Evolutionary conservation across 2,888 invertebrate species (phyloP), one percentile per base, ranked within the genome.

Genomic region (Cyaniris semiargus): DNA sequence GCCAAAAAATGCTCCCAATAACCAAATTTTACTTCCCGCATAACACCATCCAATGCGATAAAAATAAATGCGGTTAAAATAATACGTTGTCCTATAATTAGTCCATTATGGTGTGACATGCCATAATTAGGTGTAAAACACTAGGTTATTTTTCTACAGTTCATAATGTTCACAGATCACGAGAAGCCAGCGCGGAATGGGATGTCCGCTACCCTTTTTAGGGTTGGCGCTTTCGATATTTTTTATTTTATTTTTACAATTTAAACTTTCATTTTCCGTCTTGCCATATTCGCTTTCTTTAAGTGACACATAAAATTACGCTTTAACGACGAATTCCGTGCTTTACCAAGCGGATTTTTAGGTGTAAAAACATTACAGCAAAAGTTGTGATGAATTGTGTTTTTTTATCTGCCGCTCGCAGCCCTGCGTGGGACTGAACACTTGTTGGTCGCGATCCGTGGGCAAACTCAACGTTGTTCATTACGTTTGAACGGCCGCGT

Each of bases 151-250:
- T 72, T 72, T 72, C 21, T 81, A 78, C 78, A 78, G 78, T 79
- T 79, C 80, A 79, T 78, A 79, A 78, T 80, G 78, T 80, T 79
- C 79, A 78, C 80, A 79, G 78, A 79, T 81, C 78, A 80, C 80
- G 80, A 80, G 80, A 80, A 78, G 76, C 78, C 77, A 78, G 78
- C 78, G 80, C 77, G 79, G 79, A 75, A 78, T 79, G 80, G 79
- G 74, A 79, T 79, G 79, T 79, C 77, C 78, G 53, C 31, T 76
- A 72, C 23, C 44, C 44, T 66, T 66, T 66, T 5, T 72, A 72
- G 72, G 72, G 72, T 44, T 72, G 72, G 2, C 44, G n/a, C 72
- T 23, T 15, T 44, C 18, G 15, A 6, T 66, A 27, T 27, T 66
- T 66, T 66, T 66, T 66, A 66, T 27, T 66, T 31, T 66, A 23